Percentiles rank a stretch among this genome's conserved stretches.
These are phyloP conservation scores for Carduelis carduelis DNA, from an alignment of 2,797 vertebrate species.

Conservation along the genomic window DNA sequence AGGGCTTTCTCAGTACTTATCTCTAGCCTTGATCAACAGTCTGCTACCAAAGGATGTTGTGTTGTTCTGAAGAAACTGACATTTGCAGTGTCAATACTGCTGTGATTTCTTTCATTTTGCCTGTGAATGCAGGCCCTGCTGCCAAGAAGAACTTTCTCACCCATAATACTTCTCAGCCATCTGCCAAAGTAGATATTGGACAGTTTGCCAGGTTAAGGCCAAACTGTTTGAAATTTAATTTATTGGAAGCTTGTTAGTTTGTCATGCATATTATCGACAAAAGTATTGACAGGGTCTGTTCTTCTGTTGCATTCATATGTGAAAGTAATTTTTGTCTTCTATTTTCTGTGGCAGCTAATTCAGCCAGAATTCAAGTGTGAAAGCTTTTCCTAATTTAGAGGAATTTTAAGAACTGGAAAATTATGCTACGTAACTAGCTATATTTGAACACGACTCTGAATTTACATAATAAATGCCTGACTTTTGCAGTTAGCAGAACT, in stretches of 20 bases:
- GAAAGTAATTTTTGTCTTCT: slow-evolving; percentile 14
- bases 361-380: slow-evolving; percentile 11
- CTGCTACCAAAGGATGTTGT: neutral
- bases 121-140: neutral
- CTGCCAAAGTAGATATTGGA: neutral
- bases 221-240: neutral
- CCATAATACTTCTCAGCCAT: neutral
- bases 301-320: neutral
- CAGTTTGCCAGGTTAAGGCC: neutral
- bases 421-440: neutral
- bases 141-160: neutral
- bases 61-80: neutral
- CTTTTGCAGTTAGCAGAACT: slow-evolving; percentile 35
- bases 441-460: slow-evolving; percentile 1
- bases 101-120: neutral
- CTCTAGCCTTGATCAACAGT: neutral
- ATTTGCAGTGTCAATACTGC: neutral
- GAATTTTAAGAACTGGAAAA: slow-evolving; percentile 43
- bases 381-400: slow-evolving; percentile 34
- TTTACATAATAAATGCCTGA: slow-evolving; percentile 46
- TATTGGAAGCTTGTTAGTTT: neutral
- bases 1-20: neutral
- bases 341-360: neutral
- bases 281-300: slow-evolving; percentile 10
- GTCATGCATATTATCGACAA: neutral